A percentile compares a stretch with the other conserved stretches of the same genome.
These are phyloP conservation scores for Nasonia oneida DNA, from an alignment of 2,888 invertebrate species.

Conservation along the genomic window DNA sequence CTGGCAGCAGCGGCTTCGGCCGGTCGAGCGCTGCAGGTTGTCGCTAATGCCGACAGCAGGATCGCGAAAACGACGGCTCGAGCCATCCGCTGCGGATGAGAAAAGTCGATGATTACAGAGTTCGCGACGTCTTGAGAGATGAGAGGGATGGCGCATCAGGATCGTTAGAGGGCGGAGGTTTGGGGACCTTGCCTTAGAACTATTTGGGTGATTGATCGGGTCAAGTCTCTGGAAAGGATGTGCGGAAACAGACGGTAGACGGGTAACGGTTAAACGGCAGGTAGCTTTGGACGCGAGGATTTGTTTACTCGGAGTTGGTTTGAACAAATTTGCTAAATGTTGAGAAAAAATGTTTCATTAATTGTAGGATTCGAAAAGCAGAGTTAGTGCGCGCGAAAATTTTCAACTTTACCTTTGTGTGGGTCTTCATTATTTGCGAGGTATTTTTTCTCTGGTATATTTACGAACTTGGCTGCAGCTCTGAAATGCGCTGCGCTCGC, in stretches of 20 bases:
- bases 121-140: not conserved
- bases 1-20: not conserved
- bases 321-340: too few species aligned
- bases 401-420: not conserved
- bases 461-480: not conserved
- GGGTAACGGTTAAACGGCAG: not conserved
- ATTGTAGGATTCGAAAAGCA: not conserved
- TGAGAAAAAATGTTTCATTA: not conserved
- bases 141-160: not conserved
- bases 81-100: not conserved
- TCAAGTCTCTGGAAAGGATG: not conserved
- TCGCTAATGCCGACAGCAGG: conserved; percentile 1
- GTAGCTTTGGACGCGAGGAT: too few species aligned
- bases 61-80: conserved; percentile 7
- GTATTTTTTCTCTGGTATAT: not conserved
- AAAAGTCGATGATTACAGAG: conserved; percentile 33
- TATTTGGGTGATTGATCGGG: conserved; percentile 35
- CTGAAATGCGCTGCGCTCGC: not conserved
- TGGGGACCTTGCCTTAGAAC: not conserved
- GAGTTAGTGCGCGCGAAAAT: not conserved
- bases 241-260: not conserved
- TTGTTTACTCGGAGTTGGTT: too few species aligned
- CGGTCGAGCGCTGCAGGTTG: not conserved
- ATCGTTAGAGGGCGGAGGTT: not conserved
- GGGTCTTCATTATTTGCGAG: not conserved